phyloP scores from a whole-genome alignment of 2,888 invertebrate species.

The Acronicta psi region DNA sequence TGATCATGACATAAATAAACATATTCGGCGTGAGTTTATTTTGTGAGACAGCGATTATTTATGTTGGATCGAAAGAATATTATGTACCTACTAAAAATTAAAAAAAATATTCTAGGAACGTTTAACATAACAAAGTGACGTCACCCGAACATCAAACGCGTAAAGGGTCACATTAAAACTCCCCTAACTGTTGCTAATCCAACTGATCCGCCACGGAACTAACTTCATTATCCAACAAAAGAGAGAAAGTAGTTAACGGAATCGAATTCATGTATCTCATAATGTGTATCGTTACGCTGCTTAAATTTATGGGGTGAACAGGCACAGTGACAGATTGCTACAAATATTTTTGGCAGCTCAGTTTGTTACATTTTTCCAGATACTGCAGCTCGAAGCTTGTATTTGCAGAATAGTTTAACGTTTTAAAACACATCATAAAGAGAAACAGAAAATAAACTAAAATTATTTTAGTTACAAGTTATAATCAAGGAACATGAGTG shows the following conservation, averaged over 20 bases:
- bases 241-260: conserved; percentile 41
- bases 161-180: conserved; percentile 21
- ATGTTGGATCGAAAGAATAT: too few species aligned
- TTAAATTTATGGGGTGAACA: conserved; percentile 34
- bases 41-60: too few species aligned
- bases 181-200: conserved; percentile 45
- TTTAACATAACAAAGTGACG: conserved; percentile 32
- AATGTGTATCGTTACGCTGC: conserved; percentile 44
- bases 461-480: too few species aligned
- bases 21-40: too few species aligned
- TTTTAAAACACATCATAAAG: too few species aligned
- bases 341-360: background rate
- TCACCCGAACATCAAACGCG: conserved; percentile 36
- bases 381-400: too few species aligned
- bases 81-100: too few species aligned
- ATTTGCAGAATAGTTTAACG: too few species aligned
- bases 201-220: conserved; percentile 42
- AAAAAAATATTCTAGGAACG: background rate
- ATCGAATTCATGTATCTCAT: conserved; percentile 32
- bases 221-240: conserved; percentile 48
- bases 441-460: too few species aligned
- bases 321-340: conserved; percentile 16
- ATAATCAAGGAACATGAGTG: too few species aligned
- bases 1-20: too few species aligned
- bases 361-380: background rate